Conservation (phyloP, 2,797 vertebrate species). For the Gambelia wislizenii region DNA sequence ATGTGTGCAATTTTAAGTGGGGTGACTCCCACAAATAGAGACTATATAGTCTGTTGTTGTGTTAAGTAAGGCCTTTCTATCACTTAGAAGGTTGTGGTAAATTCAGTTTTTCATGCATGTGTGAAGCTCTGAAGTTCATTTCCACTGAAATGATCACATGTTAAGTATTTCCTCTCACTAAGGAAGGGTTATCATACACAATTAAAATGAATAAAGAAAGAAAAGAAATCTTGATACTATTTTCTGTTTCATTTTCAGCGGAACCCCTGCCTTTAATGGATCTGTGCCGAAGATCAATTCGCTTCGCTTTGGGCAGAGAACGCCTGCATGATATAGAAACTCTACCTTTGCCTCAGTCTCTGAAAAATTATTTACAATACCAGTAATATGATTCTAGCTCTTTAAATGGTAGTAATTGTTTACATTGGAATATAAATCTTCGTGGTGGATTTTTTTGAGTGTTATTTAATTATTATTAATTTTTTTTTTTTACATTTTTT, state of each 20-base stretch:
- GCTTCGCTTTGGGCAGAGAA: conserved; percentile 91
- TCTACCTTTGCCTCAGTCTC: conserved; percentile 93
- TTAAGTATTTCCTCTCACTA: not conserved
- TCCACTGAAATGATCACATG: conserved; percentile 2
- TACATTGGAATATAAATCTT: conserved; percentile 79
- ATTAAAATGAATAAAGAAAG: conserved; percentile 39
- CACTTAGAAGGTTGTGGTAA: not conserved
- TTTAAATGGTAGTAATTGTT: conserved; percentile 79
- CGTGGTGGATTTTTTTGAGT: conserved; percentile 73
- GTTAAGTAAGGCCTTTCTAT: no score
- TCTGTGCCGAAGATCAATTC: conserved; percentile 93
- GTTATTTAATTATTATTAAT: conserved; percentile 82
- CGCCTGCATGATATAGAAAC: conserved; percentile 92
- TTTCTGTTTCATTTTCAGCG: conserved; percentile 80
- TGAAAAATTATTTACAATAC: conserved; percentile 99
- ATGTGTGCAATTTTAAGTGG: conserved; percentile 12
- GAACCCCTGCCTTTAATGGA: conserved; percentile 97
- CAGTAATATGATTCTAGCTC: conserved; percentile 79
- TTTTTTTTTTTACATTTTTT: conserved; percentile 72
- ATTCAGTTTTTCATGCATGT: conserved; percentile 8
- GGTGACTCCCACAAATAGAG: not conserved
- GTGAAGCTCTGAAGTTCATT: not conserved
- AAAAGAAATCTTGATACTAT: not conserved
- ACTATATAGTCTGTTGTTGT: not conserved
- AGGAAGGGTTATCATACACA: not conserved